Conservation (phyloP, 2,888 invertebrate species). For the Dasypogon diadema region DNA sequence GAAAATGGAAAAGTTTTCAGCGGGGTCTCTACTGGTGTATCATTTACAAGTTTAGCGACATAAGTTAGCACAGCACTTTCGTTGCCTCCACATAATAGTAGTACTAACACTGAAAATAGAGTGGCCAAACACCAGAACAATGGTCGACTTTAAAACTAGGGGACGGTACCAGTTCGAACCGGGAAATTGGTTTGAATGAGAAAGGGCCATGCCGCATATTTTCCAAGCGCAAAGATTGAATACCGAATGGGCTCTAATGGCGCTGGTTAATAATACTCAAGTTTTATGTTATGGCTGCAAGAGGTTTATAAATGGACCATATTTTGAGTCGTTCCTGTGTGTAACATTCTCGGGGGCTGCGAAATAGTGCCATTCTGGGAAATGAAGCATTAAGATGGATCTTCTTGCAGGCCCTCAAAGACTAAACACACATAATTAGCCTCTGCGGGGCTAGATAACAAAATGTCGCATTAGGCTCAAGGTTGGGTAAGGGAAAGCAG, state of each 20-base stretch:
- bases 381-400: constrained; percentile 50
- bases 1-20: constrained; percentile 40
- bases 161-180: neutral
- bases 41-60: constrained; percentile 12
- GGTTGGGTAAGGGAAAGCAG: neutral
- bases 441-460: constrained; percentile 11
- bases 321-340: constrained; percentile 31
- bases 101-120: neutral
- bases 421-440: constrained; percentile 40
- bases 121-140: neutral
- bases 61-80: constrained; percentile 23
- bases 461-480: constrained; percentile 15
- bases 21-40: neutral
- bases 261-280: constrained; percentile 54
- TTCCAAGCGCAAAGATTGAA: constrained; percentile 48
- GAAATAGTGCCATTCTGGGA: constrained; percentile 43
- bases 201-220: neutral
- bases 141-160: neutral
- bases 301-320: constrained; percentile 52
- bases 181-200: neutral
- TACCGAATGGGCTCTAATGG: constrained; percentile 53
- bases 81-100: neutral
- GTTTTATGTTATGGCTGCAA: constrained; percentile 54
- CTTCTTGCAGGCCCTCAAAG: constrained; percentile 1
- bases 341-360: constrained; percentile 2